phyloP scores from a whole-genome alignment of 2,113 vertebrate genomes.

The Labeo rohita region DNA sequence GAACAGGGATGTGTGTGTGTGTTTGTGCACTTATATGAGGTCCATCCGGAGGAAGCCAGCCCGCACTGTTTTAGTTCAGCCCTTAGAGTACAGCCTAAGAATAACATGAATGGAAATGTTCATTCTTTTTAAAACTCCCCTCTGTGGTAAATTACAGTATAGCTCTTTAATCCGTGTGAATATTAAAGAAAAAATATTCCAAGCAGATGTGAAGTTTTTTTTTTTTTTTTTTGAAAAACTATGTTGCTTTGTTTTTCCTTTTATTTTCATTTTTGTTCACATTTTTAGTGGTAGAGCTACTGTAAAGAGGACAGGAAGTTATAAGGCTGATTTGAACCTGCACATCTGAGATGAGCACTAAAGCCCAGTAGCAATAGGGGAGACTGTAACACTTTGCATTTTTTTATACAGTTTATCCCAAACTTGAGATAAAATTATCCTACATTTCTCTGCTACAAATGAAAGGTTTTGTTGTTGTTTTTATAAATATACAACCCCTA shows the following conservation, averaged over 20 bases:
- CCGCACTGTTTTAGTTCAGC: constrained; percentile 29
- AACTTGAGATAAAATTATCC: not conserved
- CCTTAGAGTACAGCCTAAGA: constrained; percentile 43
- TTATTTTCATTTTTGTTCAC: not conserved
- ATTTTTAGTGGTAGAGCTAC: not conserved
- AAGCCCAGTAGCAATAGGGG: too few relatives aligned
- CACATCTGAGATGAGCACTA: not conserved
- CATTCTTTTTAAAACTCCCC: not conserved
- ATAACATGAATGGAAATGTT: constrained; percentile 37
- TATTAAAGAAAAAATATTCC: not conserved
- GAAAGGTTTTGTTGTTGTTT: too few relatives aligned
- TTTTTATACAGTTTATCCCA: not conserved
- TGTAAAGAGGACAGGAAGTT: not conserved
- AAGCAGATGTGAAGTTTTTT: not conserved
- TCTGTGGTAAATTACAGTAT: constrained; percentile 7
- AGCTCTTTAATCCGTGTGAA: not conserved
- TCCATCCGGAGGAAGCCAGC: constrained; percentile 18
- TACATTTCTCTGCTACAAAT: not conserved
- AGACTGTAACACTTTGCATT: too few relatives aligned
- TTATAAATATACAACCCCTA: not conserved
- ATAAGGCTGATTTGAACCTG: not conserved
- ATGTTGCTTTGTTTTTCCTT: not conserved
- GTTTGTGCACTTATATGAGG: constrained; percentile 38
- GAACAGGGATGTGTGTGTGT: constrained; percentile 36
- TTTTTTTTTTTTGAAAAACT: too few relatives aligned